Conservation (phyloP, 2,113 vertebrate genomes). For the Vulpes lagopus region DNA sequence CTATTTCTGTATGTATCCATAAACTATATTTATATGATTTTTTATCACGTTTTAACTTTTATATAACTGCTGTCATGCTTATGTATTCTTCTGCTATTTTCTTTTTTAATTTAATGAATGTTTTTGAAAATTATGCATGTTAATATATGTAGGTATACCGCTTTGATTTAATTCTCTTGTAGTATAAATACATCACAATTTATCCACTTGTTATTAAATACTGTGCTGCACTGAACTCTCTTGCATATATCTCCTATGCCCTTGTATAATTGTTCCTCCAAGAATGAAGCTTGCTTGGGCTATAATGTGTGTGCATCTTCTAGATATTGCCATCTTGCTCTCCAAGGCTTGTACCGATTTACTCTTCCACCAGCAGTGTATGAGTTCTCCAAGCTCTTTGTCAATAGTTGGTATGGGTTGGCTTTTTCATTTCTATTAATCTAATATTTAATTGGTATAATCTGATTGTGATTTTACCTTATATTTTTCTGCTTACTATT, state of each 20-base stretch:
- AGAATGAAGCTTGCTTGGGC: background rate
- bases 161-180: background rate
- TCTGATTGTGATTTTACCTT: background rate
- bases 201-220: background rate
- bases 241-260: background rate
- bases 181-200: background rate
- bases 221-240: background rate
- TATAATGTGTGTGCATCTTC: rapidly evolving
- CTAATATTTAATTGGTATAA: background rate
- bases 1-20: background rate
- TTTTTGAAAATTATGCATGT: background rate
- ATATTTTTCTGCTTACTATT: background rate
- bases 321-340: background rate
- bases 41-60: background rate
- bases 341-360: background rate
- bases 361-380: no score
- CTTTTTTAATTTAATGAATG: background rate
- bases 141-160: no score
- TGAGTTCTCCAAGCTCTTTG: background rate
- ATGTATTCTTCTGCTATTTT: background rate
- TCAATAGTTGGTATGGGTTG: background rate
- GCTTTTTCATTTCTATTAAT: background rate
- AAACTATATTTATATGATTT: background rate
- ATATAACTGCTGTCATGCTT: background rate
- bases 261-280: background rate